Percentiles rank a stretch among this genome's conserved stretches.
Conservation (phyloP, 2,888 invertebrate genomes). For the Erebia ligea region DNA sequence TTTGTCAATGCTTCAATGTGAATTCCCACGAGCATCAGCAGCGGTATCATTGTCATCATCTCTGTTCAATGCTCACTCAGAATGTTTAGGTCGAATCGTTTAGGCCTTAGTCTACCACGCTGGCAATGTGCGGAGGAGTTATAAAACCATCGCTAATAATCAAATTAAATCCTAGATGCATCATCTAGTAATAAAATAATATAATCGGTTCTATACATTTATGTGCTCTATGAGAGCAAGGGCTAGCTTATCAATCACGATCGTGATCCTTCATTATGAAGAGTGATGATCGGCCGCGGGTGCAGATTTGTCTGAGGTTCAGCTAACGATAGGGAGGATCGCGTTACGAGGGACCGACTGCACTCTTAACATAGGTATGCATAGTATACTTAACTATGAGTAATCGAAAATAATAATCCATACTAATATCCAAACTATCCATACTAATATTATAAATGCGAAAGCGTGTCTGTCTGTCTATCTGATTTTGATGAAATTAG, state of each 20-base stretch:
- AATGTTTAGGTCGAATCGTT: too few species aligned
- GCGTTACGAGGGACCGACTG: slow-evolving; percentile 33
- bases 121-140: too few species aligned
- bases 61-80: too few species aligned
- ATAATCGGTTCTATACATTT: background rate
- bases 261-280: slow-evolving; percentile 81
- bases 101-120: too few species aligned
- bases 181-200: background rate
- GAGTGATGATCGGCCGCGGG: slow-evolving; percentile 69
- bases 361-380: background rate
- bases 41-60: too few species aligned
- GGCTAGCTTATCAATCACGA: slow-evolving; percentile 79
- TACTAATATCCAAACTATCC: too few species aligned
- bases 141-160: too few species aligned
- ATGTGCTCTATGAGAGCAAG: slow-evolving; percentile 53
- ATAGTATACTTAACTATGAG: background rate
- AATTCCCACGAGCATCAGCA: too few species aligned
- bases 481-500: too few species aligned
- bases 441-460: background rate
- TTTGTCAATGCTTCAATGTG: too few species aligned
- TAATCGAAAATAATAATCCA: background rate
- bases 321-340: slow-evolving; percentile 56
- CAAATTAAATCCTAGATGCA: too few species aligned
- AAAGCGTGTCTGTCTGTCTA: too few species aligned
- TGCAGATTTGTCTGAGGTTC: slow-evolving; percentile 78